Base-by-base conservation (phyloP, 2,888 invertebrate species). In the Sycophila texana region DNA sequence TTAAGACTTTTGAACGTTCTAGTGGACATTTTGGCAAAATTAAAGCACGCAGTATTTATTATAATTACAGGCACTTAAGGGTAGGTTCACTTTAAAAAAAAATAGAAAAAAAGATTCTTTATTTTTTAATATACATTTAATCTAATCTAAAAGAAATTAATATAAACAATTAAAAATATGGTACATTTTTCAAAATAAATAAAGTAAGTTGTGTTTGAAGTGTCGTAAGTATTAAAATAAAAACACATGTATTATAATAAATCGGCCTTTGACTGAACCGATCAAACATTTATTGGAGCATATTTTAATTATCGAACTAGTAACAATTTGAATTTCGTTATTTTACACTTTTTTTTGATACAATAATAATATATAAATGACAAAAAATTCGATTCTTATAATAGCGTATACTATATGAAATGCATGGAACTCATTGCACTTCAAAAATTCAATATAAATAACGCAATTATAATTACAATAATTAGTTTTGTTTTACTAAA, bases 241-340 rank as follows among this genome's bases (percentile, higher is more conserved):
- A 5, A 22, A 60, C 60, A 30, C 12, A 26, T 60, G 30, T 60
- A n/a, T 60, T 61, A 18, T 79, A 80, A 77, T 80, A 80, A 76
- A 58, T 68, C 61, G 73, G 67, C 51, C 20, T 13, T 58, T 68
- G n/a, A 26, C 26, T 58, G 4, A 53, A 77, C 73, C 73, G 51
- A 73, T 60, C n/a, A 68, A 80, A 77, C 70, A 66, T 77, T 80
- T 80, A 77, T 80, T 76, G 60, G 65, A 74, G 49, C 55, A 71
- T 80, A 74, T 70, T 77, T 77, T 71, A 65, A 74, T 77, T 67
- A 80, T 80, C 77, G 70, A 77, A 77, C 74, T 77, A 77, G 39
- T 80, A 77, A 74, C 66, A 80, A 74, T 74, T 49, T 80, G 53
- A n/a, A 71, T 74, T 63, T 74, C 58, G 30, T 74, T 68, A 80